Evolutionary conservation across 92 coral and sea anemone species (phyloP), one percentile per base, ranked within the genome.

Genomic region (Isaurus tuberculatus): DNA sequence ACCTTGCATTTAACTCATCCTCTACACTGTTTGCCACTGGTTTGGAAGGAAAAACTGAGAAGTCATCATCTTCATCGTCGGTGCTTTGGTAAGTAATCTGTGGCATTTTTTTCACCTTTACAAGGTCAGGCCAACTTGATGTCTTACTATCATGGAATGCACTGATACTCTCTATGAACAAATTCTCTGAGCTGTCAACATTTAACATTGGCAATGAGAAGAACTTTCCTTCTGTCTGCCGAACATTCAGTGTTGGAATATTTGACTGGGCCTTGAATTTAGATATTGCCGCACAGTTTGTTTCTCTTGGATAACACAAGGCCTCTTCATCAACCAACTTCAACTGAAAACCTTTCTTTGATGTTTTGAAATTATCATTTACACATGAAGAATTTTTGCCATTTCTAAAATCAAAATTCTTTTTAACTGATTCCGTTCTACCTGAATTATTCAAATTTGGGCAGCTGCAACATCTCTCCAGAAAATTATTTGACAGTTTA

Each of bases 381-480:
- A 40, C 46, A 40, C 46, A 1, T 40, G 11, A 2, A 13, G 11
- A 7, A 40, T 40, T 3, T 31, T n/a, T 60, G 10, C 60, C 60
- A 34, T 65, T 84, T 72, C 66, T 68, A 43, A 64, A 31, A 20
- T 89, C 93, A 29, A 93, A 48, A 29, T 92, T 89, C 5, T 91
- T 80, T 60, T 81, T 85, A 19, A 88, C 83, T 33, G 94, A 87
- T 37, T 90, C 81, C 0, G 98, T 61, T 49, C 79, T 88, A 43
- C 81, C 91, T 42, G 79, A 66, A 34, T 66, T 63, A 17, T 88
- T 64, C 10, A 89, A 87, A 53, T 84, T 86, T 25, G 98, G 98
- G 58, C 98, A 93, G 60, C 98, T 93, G 30, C 93, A 89, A 73
- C 89, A 88, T 34, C 82, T 87, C 22, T 92, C 98, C 75, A 89